Percentiles rank a stretch among this genome's conserved stretches.
phyloP scores from a whole-genome alignment of 2,113 vertebrate species.

The Chinchilla lanigera region DNA sequence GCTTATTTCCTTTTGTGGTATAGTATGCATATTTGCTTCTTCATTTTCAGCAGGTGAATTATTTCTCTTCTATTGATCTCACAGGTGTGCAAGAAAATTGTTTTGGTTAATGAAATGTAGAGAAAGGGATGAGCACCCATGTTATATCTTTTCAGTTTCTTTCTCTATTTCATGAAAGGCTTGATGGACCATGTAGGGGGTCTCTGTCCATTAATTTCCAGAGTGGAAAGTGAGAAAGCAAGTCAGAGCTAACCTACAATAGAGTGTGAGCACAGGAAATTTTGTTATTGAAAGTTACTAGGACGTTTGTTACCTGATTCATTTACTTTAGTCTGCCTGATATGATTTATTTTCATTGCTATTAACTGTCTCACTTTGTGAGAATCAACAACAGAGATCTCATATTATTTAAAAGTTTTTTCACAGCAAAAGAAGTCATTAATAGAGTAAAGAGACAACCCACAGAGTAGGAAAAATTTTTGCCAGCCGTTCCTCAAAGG shows the following conservation, averaged over 20 bases:
- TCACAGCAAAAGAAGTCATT: too few relatives aligned
- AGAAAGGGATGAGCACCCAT: not conserved
- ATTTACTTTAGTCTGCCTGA: not conserved
- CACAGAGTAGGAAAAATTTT: too few relatives aligned
- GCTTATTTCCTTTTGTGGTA: not conserved
- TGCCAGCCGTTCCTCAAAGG: too few relatives aligned
- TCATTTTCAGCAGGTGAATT: not conserved
- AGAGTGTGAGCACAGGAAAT: not conserved
- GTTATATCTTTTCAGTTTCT: not conserved
- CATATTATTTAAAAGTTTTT: too few relatives aligned
- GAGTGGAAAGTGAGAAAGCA: not conserved
- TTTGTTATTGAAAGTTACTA: not conserved
- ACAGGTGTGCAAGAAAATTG: not conserved
- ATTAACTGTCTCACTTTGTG: not conserved
- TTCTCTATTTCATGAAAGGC: not conserved
- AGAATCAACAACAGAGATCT: too few relatives aligned
- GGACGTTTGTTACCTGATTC: not conserved
- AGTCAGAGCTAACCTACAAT: not conserved
- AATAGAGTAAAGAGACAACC: too few relatives aligned
- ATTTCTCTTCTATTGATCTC: not conserved
- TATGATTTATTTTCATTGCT: not conserved
- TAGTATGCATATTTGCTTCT: not conserved
- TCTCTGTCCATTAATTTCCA: not conserved
- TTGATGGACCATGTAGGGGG: not conserved
- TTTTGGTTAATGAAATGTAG: not conserved